These are phyloP conservation scores for Amphipyra tragopoginis DNA, from an alignment of 2,888 invertebrate genomes.

Conservation along the genomic window DNA sequence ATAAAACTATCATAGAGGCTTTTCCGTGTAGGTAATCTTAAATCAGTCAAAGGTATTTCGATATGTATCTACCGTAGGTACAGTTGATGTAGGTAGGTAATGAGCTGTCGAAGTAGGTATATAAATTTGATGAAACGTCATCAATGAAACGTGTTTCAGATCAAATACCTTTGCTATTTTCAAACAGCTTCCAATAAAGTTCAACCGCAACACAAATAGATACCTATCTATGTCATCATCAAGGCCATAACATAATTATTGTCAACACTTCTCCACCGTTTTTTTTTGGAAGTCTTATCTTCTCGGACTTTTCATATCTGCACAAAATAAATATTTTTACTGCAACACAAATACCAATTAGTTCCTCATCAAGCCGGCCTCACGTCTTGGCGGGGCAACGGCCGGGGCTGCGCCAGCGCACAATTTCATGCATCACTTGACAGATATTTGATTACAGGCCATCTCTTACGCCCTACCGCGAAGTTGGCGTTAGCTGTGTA, in stretches of 20 bases:
- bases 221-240: too few relatives aligned
- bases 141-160: too few relatives aligned
- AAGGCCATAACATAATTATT: too few relatives aligned
- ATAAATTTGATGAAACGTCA: too few relatives aligned
- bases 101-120: too few relatives aligned
- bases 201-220: too few relatives aligned
- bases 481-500: conserved; percentile 32
- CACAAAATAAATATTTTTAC: conserved; percentile 7
- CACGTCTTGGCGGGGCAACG: conserved; percentile 76
- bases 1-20: too few relatives aligned
- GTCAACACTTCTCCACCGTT: not conserved
- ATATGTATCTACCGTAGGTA: too few relatives aligned
- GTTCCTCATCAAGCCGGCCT: conserved; percentile 54
- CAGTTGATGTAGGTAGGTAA: too few relatives aligned
- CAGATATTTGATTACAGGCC: conserved; percentile 83
- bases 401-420: conserved; percentile 68
- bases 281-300: not conserved
- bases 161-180: too few relatives aligned
- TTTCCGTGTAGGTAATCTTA: not conserved
- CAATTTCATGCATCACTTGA: conserved; percentile 86
- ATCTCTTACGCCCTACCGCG: conserved; percentile 68
- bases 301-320: not conserved
- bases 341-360: conserved; percentile 42
- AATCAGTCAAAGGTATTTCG: too few relatives aligned
- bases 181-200: too few relatives aligned